phyloP scores from a whole-genome alignment of 2,888 invertebrate genomes.

The Drosophila flavopinicola region DNA sequence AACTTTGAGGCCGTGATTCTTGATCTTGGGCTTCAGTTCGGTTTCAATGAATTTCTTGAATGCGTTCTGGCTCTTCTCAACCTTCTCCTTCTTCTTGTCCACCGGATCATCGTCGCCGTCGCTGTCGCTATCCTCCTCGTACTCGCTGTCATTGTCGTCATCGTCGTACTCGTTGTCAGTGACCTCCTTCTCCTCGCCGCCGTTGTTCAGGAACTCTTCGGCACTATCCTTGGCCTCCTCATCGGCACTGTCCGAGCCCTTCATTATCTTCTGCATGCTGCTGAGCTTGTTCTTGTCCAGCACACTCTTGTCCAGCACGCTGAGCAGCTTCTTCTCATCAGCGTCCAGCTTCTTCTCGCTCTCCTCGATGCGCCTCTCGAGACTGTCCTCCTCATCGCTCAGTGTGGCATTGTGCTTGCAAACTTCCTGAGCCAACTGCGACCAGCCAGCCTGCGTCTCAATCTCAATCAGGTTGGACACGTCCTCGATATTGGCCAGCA shows the following conservation, averaged over 20 bases:
- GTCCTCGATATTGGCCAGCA: conserved; percentile 72
- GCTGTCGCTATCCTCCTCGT: conserved; percentile 67
- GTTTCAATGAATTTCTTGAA: conserved; percentile 42
- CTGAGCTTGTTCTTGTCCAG: conserved; percentile 68
- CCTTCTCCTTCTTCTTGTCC: conserved; percentile 49
- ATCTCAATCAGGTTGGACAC: conserved; percentile 60
- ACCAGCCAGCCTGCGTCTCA: conserved; percentile 77
- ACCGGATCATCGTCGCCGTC: conserved; percentile 61
- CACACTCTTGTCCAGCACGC: conserved; percentile 73
- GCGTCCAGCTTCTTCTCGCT: conserved; percentile 74
- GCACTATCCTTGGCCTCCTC: conserved; percentile 44
- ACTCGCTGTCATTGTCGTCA: conserved; percentile 50
- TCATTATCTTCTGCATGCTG: conserved; percentile 75
- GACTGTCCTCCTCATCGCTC: conserved; percentile 52
- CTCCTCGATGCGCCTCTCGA: conserved; percentile 73
- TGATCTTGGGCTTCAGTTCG: conserved; percentile 66
- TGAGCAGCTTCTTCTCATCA: conserved; percentile 73
- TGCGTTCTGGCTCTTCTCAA: conserved; percentile 15
- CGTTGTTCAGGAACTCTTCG: conserved; percentile 74
- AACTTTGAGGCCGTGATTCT: conserved; percentile 76
- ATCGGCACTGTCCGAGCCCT: conserved; percentile 63
- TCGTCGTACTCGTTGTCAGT: conserved; percentile 46
- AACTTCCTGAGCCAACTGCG: conserved; percentile 79
- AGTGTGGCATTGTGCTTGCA: conserved; percentile 76
- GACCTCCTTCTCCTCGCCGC: conserved; percentile 81